Evolutionary conservation across 2,888 invertebrate species (phyloP), one percentile per base, ranked within the genome.

Genomic region (Melanophora roralis): DNA sequence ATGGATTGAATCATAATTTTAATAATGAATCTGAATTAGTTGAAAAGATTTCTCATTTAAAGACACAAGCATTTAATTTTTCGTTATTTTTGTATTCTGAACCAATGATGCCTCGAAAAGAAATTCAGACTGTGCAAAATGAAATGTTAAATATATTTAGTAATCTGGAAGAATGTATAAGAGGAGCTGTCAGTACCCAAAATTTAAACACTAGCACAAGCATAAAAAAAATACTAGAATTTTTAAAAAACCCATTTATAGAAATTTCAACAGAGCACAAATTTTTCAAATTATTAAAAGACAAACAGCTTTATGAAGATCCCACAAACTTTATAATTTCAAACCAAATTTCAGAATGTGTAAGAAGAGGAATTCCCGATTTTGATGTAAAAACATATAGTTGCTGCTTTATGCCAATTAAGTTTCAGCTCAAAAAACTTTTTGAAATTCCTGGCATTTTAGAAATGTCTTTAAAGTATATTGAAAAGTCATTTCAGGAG

Each of bases 281-380:
- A 8, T 75, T 75, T 75, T 59, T 75, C 40, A 67, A 75, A 67
- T 19, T 45, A 1, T 67, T 71, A 65, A 78, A 32, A 78, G 55
- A 72, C 47, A 72, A 43, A 14, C 49, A 72, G 47, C 43, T 47
- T 59, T 59, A 59, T 51, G 21, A 45, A 16, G 27, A 27, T 27
- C 27, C 27, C 6, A 27, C 6, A 27, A 27, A 6, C 6, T 27
- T 27, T 27, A 6, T 6, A 27, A 27, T 65, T 27, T 21, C 34
- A 14, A 65, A 65, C 27, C 47, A 47, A 8, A 23, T 65, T 65
- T 38, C 27, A 19, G 49, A 47, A 49, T 21, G 47, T 65, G n/a
- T 38, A 21, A 62, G 23, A n/a, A 38, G 55, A 21, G 68, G 68
- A 3, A 49, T 62, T 38, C 57, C 60, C 34, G 36, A 19, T 16